These are phyloP conservation scores for Odobenus rosmarus DNA, from an alignment of 2,113 vertebrate genomes.

Conservation along the genomic window DNA sequence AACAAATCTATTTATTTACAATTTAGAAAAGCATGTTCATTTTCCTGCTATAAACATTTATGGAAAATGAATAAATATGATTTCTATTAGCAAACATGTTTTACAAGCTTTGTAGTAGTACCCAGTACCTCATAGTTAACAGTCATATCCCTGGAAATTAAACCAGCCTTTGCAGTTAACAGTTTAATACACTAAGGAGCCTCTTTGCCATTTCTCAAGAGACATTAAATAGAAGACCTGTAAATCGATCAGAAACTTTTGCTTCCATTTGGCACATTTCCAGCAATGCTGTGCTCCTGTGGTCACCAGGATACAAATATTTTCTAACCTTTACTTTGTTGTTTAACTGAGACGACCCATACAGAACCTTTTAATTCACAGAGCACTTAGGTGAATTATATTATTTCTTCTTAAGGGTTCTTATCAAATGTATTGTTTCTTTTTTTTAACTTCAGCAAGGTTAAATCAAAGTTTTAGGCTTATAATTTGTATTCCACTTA, in stretches of 20 bases:
- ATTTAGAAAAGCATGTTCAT: background rate
- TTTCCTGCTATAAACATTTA: background rate
- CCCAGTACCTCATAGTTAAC: background rate
- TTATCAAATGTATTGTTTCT: background rate
- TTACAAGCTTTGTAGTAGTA: background rate
- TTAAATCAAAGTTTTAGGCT: background rate
- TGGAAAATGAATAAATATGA: background rate
- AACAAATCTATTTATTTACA: background rate
- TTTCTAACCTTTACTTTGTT: background rate
- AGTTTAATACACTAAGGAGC: background rate
- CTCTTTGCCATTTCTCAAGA: background rate
- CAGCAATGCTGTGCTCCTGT: background rate
- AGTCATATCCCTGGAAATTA: background rate
- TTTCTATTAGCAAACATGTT: background rate
- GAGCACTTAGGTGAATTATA: background rate
- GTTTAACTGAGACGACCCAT: background rate
- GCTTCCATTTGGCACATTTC: background rate
- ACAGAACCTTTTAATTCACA: background rate
- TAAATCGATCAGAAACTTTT: background rate
- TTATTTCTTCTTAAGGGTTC: background rate
- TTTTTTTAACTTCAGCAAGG: background rate
- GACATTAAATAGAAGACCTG: background rate
- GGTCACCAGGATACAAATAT: background rate
- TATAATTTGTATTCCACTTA: background rate
- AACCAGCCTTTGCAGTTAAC: background rate